Evolutionary conservation across 2,113 vertebrate species (phyloP).

Genomic region (Peucedramus taeniatus): DNA sequence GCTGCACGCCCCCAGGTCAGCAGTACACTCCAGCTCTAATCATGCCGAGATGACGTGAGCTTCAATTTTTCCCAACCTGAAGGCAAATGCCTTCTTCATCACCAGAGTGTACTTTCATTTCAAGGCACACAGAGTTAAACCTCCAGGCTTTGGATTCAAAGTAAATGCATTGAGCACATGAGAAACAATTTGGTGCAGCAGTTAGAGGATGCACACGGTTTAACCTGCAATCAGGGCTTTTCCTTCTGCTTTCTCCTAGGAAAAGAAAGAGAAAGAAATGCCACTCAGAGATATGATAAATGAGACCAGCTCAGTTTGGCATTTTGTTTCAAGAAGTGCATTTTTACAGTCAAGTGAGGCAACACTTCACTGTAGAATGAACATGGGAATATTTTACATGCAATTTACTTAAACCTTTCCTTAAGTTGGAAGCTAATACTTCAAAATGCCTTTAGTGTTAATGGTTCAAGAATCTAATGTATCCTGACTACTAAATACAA

Average conservation of each 20-base stretch:
- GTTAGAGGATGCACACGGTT: not conserved
- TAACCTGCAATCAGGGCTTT: not conserved
- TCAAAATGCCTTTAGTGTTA: not conserved
- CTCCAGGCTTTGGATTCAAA: constrained; percentile 10
- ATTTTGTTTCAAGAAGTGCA: not conserved
- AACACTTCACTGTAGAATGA: constrained; percentile 16
- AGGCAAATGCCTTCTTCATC: constrained; percentile 56
- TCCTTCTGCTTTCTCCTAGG: not conserved
- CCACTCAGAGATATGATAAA: not conserved
- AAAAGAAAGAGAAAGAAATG: not conserved
- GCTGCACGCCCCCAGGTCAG: constrained; percentile 41
- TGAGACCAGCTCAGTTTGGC: not conserved
- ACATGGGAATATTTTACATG: not conserved
- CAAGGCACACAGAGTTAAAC: constrained; percentile 8
- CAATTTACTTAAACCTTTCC: not conserved
- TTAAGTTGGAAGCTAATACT: not conserved
- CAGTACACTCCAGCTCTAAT: constrained; percentile 6
- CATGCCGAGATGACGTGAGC: not conserved
- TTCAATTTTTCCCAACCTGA: constrained; percentile 47
- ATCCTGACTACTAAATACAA: not conserved
- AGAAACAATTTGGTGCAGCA: not conserved
- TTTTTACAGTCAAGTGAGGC: constrained; percentile 26
- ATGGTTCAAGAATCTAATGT: not conserved
- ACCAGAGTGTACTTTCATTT: constrained; percentile 14
- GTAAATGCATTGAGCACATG: not conserved